Evolutionary conservation across 1,140 invertebrate species (phyloP), one percentile per base, ranked within the genome.

Genomic region (Eupeodes corollae): DNA sequence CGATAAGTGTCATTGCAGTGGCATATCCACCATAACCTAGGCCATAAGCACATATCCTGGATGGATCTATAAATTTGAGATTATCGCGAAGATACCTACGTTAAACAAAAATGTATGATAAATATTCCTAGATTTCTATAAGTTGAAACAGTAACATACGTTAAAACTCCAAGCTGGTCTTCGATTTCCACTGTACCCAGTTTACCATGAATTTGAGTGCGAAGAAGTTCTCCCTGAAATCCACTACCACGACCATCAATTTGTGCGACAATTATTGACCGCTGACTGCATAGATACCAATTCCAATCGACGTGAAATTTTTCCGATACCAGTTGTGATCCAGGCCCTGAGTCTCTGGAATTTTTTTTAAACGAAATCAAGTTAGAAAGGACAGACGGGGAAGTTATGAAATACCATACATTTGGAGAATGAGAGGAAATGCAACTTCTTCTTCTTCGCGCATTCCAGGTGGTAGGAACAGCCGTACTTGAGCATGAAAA

Each of bases 101-200:
- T 45, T n/a, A 47, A 15, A 37, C 5, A 18, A 33, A n/a, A 32
- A 44, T 38, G 18, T 41, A 12, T 5, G 16, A 6, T 14, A 16
- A 5, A 5, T 26, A 26, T 26, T 26, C 8, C 8, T 26, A 26
- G 21, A 5, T 26, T 26, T 26, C 8, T 5, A 3, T 26, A 8
- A 26, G 21, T 26, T 26, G 8, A 26, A 26, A 8, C 8, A 26
- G 32, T 8, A 40, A 67, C 71, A 71, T 66, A 82, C 70, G 78
- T 79, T 18, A 90, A 69, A 8, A 90, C 90, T 19, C 83, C 83
- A 18, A 95, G 76, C 69, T 93, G 86, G 71, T 97, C 91, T 62
- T 91, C 82, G 0, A 93, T 77, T 53, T 80, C 79, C 2, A 79
- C 75, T 5, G 75, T 72, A 18, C 79, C 72, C 32, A 80, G 64